Conservation (phyloP, 2,888 invertebrate species). For the Morpho helenor region DNA sequence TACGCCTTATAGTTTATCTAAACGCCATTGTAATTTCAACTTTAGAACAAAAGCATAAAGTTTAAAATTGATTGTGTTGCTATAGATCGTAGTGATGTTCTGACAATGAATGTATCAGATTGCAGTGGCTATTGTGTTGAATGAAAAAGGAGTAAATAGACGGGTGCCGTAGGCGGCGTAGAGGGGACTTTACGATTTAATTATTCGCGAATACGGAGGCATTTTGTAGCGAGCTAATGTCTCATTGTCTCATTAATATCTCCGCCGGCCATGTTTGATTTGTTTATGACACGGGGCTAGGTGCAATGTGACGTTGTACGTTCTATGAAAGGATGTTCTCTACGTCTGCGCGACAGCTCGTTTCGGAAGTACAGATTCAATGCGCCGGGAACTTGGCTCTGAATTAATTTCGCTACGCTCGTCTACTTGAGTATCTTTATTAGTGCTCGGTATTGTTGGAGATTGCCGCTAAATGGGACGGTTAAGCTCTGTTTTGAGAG, state of each 20-base stretch:
- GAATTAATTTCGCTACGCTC: conserved; percentile 40
- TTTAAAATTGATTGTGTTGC: conserved; percentile 29
- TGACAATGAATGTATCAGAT: conserved; percentile 53
- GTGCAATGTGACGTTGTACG: conserved; percentile 48
- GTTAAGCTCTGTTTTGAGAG: background rate
- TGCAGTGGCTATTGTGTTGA: conserved; percentile 78
- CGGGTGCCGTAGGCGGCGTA: conserved; percentile 72
- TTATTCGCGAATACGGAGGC: conserved; percentile 79
- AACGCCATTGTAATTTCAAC: conserved; percentile 30
- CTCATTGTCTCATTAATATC: conserved; percentile 80
- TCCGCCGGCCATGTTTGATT: conserved; percentile 77
- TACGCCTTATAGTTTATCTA: conserved; percentile 62
- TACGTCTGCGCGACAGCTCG: conserved; percentile 39
- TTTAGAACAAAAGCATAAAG: conserved; percentile 39
- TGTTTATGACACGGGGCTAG: conserved; percentile 73
- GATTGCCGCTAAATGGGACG: conserved; percentile 5
- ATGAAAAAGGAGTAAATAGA: conserved; percentile 80
- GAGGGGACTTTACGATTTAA: conserved; percentile 79
- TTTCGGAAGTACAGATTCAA: conserved; percentile 38
- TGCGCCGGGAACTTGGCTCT: conserved; percentile 27
- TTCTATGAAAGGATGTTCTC: conserved; percentile 31
- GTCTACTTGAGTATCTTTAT: conserved; percentile 26
- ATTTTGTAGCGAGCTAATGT: conserved; percentile 79
- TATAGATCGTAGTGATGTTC: conserved; percentile 44
- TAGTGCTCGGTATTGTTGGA: conserved; percentile 16